phyloP scores from a whole-genome alignment of 2,888 invertebrate species.

The Acrobasis suavella region DNA sequence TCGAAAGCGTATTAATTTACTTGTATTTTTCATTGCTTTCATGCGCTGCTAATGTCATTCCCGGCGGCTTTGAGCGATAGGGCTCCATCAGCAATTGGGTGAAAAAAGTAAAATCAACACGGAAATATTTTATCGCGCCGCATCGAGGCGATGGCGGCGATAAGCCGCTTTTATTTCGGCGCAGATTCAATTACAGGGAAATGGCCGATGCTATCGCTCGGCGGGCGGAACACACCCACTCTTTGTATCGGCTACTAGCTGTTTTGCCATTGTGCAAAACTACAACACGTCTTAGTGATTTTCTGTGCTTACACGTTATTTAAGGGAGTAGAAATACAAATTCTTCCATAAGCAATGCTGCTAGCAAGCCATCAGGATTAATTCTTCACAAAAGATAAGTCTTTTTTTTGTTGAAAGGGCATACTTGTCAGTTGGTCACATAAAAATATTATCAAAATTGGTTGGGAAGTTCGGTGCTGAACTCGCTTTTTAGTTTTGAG shows the following conservation, averaged over 20 bases:
- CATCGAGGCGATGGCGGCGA: slow-evolving; percentile 12
- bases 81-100: slow-evolving; percentile 18
- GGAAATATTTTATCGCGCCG: slow-evolving; percentile 15
- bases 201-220: slow-evolving; percentile 23
- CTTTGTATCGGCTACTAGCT: background rate
- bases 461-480: too few species aligned
- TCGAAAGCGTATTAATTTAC: background rate
- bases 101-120: slow-evolving; percentile 17
- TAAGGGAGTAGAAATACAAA: too few species aligned
- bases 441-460: too few species aligned
- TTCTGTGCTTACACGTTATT: too few species aligned
- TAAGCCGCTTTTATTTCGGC: slow-evolving; percentile 18
- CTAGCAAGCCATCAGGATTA: too few species aligned
- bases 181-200: slow-evolving; percentile 27
- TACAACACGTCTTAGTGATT: too few species aligned
- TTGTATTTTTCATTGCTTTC: background rate
- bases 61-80: slow-evolving; percentile 20
- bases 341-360: too few species aligned
- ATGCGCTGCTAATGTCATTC: slow-evolving; percentile 5
- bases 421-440: too few species aligned
- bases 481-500: too few species aligned
- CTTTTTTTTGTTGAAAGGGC: too few species aligned
- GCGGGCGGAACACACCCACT: background rate
- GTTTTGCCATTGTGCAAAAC: background rate
- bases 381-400: too few species aligned